Conservation (phyloP, 2,888 invertebrate species). For the Eretmocerus hayati region DNA sequence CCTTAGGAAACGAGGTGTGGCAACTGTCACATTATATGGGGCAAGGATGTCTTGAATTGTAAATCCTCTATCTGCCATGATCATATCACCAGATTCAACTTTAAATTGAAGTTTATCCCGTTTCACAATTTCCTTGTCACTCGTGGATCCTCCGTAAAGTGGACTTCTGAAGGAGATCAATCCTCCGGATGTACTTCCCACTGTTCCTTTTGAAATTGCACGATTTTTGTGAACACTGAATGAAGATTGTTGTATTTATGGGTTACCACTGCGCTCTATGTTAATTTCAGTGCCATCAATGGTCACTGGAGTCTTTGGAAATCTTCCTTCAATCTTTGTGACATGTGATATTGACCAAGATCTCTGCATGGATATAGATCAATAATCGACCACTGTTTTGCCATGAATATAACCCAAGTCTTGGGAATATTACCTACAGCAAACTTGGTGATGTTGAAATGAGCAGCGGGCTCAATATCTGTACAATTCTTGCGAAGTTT, state of each 20-base stretch:
- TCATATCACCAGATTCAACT: too few species aligned
- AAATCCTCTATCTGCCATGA: not conserved
- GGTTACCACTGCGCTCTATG: not conserved
- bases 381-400: not conserved
- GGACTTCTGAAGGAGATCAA: not conserved
- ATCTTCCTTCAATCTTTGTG: slow-evolving; percentile 3
- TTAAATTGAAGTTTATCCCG: not conserved
- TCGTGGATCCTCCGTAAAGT: not conserved
- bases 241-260: not conserved
- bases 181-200: not conserved
- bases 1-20: not conserved
- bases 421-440: not conserved
- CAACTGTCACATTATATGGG: not conserved
- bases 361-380: not conserved
- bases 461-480: not conserved
- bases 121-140: not conserved
- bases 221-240: too few species aligned
- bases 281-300: slow-evolving; percentile 1
- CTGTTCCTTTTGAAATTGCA: not conserved
- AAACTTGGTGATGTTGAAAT: not conserved
- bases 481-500: too few species aligned
- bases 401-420: not conserved
- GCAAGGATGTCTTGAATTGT: not conserved
- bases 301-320: not conserved
- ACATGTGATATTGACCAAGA: slow-evolving; percentile 3